Percentiles rank a stretch among this genome's conserved stretches.
Evolutionary conservation across 2,888 invertebrate genomes (phyloP).

Genomic region (Geophilus truncorum): DNA sequence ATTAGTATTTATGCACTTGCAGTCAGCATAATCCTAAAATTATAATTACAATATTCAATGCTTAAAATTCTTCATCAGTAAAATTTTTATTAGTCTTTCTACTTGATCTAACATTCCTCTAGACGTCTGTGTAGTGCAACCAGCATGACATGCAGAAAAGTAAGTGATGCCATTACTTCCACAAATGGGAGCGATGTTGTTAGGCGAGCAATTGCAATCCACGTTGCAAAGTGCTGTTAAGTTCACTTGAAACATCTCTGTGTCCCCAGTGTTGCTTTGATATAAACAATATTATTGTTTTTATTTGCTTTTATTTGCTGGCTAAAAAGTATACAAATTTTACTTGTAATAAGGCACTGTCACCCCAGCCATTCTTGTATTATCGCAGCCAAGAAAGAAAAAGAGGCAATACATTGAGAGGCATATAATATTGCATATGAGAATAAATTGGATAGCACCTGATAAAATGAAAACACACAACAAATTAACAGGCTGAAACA

Average conservation of each 20-base stretch:
- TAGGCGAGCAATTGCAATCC: constrained; percentile 72
- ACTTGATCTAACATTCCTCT: constrained; percentile 37
- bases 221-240: constrained; percentile 89
- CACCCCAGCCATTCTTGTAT: constrained; percentile 91
- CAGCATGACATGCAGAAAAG: constrained; percentile 54
- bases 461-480: constrained; percentile 37
- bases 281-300: too few relatives aligned
- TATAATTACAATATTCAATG: too few relatives aligned
- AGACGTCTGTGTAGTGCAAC: constrained; percentile 46
- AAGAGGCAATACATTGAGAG: constrained; percentile 78
- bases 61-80: too few relatives aligned
- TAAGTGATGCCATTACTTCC: constrained; percentile 52
- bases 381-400: constrained; percentile 90
- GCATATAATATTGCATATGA: constrained; percentile 81
- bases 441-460: constrained; percentile 83
- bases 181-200: constrained; percentile 51
- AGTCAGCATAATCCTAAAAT: constrained; percentile 82
- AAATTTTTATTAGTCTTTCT: constrained; percentile 20
- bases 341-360: constrained; percentile 79
- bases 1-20: constrained; percentile 63
- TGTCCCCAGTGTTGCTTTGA: constrained; percentile 38
- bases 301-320: too few relatives aligned
- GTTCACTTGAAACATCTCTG: constrained; percentile 83
- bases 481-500: too few relatives aligned
- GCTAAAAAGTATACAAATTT: too few relatives aligned